These are phyloP conservation scores for Xylocampa areola DNA, from an alignment of 2,888 invertebrate species.

Conservation along the genomic window DNA sequence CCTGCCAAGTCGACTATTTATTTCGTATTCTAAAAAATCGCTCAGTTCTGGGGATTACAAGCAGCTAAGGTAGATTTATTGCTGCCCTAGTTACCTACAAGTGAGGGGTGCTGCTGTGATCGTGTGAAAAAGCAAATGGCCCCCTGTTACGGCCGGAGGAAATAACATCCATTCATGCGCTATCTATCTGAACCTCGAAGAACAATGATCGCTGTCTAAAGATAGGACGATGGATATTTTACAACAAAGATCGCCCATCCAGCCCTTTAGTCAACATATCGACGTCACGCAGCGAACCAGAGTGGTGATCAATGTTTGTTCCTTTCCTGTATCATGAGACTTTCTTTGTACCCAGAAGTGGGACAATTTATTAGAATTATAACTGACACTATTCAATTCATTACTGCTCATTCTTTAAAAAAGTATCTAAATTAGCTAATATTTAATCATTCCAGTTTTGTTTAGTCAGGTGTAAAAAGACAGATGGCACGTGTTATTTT, in stretches of 20 bases:
- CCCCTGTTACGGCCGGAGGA: conserved; percentile 61
- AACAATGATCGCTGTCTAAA: conserved; percentile 64
- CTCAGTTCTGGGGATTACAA: conserved; percentile 34
- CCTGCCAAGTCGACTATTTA: neutral
- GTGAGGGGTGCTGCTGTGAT: conserved; percentile 56
- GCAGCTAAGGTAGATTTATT: conserved; percentile 66
- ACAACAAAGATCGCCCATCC: conserved; percentile 29
- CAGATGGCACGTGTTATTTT: conserved; percentile 20
- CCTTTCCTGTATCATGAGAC: no score
- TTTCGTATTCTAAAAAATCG: conserved; percentile 15
- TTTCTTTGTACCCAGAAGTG: no score
- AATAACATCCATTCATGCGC: conserved; percentile 67
- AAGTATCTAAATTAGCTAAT: no score
- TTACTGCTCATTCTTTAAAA: no score
- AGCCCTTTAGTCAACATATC: conserved; percentile 20
- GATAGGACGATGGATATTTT: conserved; percentile 52
- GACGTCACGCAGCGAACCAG: no score
- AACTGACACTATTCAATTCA: neutral
- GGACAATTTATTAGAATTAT: neutral
- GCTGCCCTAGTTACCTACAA: conserved; percentile 66
- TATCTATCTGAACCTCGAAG: conserved; percentile 63
- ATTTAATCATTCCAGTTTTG: conserved; percentile 1
- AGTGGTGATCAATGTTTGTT: no score
- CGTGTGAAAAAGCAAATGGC: conserved; percentile 67
- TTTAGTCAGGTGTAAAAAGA: conserved; percentile 43